A percentile compares a stretch with the other conserved stretches of the same genome.
These are phyloP conservation scores for Drosophila sulfurigaster DNA, from an alignment of 1,140 invertebrate genomes.

Conservation along the genomic window DNA sequence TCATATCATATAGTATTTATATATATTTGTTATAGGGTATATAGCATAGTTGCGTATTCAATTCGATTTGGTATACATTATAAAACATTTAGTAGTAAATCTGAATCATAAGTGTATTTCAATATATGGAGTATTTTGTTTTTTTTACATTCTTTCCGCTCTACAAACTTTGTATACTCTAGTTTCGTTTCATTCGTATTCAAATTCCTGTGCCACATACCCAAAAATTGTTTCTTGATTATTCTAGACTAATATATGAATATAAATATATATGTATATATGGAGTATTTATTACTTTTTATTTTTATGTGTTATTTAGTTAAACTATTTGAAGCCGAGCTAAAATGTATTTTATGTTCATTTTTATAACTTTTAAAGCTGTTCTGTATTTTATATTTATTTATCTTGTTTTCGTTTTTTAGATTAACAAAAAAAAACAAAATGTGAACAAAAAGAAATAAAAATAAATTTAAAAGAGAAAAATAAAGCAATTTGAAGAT, in stretches of 20 bases:
- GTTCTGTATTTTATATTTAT: slow-evolving; percentile 17
- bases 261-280: slow-evolving; percentile 14
- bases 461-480: background rate
- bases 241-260: slow-evolving; percentile 20
- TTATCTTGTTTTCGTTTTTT: background rate
- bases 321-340: slow-evolving; percentile 45
- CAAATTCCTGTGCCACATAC: slow-evolving; percentile 17
- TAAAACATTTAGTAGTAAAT: slow-evolving; percentile 16
- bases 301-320: slow-evolving; percentile 1
- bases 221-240: slow-evolving; percentile 4
- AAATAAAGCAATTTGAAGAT: slow-evolving; percentile 18
- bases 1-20: background rate
- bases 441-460: slow-evolving; percentile 4
- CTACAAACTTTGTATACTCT: background rate
- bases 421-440: too few relatives aligned
- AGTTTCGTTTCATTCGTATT: background rate
- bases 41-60: slow-evolving; percentile 11
- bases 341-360: slow-evolving; percentile 39
- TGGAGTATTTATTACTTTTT: background rate
- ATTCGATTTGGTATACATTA: slow-evolving; percentile 9
- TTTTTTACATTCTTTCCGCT: background rate
- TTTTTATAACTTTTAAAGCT: slow-evolving; percentile 38
- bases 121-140: slow-evolving; percentile 8
- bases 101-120: background rate
- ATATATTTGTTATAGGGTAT: background rate